These are phyloP conservation scores for Holothuria leucospilota DNA, from an alignment of 53 echinoderm and acorn worm genomes.

Conservation along the genomic window DNA sequence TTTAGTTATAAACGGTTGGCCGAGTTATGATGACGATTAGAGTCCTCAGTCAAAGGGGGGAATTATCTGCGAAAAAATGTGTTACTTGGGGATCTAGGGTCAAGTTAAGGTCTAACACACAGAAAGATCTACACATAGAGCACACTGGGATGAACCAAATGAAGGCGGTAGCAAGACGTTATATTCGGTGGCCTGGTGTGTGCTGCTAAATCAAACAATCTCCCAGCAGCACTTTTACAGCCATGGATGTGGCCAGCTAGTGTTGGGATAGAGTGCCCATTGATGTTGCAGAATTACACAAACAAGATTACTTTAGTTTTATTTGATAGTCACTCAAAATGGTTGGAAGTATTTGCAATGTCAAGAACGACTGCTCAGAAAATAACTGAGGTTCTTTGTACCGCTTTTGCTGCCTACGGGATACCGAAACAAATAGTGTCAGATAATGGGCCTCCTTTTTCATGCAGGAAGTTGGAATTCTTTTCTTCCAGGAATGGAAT, in stretches of 20 bases:
- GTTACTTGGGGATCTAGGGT: slow-evolving; percentile 50
- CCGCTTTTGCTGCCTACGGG: not conserved
- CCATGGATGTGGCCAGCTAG: not conserved
- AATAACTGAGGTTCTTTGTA: not conserved
- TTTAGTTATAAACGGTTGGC: slow-evolving; percentile 17
- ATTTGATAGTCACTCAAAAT: slow-evolving; percentile 28
- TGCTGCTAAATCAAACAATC: not conserved
- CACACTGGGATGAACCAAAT: slow-evolving; percentile 56
- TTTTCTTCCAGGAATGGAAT: slow-evolving; percentile 59
- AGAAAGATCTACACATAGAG: slow-evolving; percentile 16
- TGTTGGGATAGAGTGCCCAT: not conserved
- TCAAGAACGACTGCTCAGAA: not conserved
- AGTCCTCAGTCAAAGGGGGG: slow-evolving; percentile 10
- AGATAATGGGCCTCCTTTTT: slow-evolving; percentile 12
- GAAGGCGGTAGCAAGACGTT: slow-evolving; percentile 54
- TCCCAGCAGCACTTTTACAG: not conserved
- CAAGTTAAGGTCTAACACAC: not conserved
- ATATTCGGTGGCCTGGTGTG: slow-evolving; percentile 30
- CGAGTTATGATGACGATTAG: not conserved
- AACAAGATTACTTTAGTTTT: slow-evolving; percentile 2
- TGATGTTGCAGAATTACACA: slow-evolving; percentile 23
- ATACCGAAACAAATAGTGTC: slow-evolving; percentile 17
- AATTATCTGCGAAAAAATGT: slow-evolving; percentile 41
- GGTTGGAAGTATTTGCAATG: not conserved
- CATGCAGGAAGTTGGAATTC: slow-evolving; percentile 39